phyloP scores from a whole-genome alignment of 1,140 invertebrate species.

The Plodia interpunctella region DNA sequence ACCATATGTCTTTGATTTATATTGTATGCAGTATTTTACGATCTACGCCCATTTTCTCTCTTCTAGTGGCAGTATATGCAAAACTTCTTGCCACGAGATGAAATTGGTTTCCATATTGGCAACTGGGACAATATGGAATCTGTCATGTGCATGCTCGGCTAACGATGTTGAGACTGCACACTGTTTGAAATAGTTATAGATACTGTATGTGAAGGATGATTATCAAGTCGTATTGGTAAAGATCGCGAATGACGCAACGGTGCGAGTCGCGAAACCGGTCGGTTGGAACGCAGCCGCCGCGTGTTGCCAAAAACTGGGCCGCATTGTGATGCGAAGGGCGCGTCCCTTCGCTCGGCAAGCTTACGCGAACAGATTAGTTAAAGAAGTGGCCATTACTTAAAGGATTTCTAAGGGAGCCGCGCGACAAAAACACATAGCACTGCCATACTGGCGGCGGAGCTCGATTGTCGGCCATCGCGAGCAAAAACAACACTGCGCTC shows the following conservation, averaged over 20 bases:
- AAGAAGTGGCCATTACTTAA: slow-evolving; percentile 55
- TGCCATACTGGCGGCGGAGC: slow-evolving; percentile 15
- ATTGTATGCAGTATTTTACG: too few relatives aligned
- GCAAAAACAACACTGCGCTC: slow-evolving; percentile 1
- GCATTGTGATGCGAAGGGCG: slow-evolving; percentile 16
- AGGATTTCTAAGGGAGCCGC: slow-evolving; percentile 43
- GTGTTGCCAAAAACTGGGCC: slow-evolving; percentile 38
- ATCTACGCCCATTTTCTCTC: too few relatives aligned
- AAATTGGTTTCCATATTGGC: too few relatives aligned
- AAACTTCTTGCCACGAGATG: too few relatives aligned
- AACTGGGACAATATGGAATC: too few relatives aligned
- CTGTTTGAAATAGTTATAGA: too few relatives aligned
- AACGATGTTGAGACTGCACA: too few relatives aligned
- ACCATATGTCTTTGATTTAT: too few relatives aligned
- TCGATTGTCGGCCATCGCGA: slow-evolving; percentile 4
- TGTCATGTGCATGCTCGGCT: too few relatives aligned
- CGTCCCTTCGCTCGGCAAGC: slow-evolving; percentile 22
- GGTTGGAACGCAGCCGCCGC: not conserved
- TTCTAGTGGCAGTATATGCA: too few relatives aligned
- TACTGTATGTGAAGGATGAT: not conserved
- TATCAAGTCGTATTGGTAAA: not conserved
- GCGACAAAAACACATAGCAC: slow-evolving; percentile 44
- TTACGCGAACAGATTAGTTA: slow-evolving; percentile 43
- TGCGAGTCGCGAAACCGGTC: slow-evolving; percentile 15
- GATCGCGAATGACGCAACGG: slow-evolving; percentile 10